Conservation (phyloP, 2,888 invertebrate genomes). For the Troides oblongomaculatus region DNA sequence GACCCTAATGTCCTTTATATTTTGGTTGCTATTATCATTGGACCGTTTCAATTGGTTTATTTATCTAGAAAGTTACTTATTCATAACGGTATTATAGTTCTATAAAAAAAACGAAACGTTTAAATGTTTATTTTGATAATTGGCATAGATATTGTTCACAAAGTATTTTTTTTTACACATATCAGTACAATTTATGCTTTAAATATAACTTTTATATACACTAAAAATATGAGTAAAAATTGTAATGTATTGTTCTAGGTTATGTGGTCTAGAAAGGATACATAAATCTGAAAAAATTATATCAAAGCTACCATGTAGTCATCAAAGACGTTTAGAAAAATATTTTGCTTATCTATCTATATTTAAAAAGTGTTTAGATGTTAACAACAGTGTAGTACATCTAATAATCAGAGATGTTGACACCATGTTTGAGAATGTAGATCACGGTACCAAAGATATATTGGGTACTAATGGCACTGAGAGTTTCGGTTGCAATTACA, state of each 20-base stretch:
- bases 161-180: too few relatives aligned
- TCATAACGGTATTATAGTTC: too few relatives aligned
- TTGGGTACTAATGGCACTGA: constrained; percentile 57
- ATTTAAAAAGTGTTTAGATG: constrained; percentile 89
- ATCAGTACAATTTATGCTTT: too few relatives aligned
- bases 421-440: constrained; percentile 90
- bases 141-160: too few relatives aligned
- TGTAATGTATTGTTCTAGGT: constrained; percentile 70
- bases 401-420: constrained; percentile 89
- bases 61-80: too few relatives aligned
- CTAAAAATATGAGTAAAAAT: too few relatives aligned
- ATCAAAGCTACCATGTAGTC: constrained; percentile 84
- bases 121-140: too few relatives aligned
- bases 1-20: constrained; percentile 42
- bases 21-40: constrained; percentile 37
- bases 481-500: constrained; percentile 66
- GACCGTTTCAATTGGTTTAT: too few relatives aligned
- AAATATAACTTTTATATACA: too few relatives aligned
- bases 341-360: constrained; percentile 88
- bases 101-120: too few relatives aligned
- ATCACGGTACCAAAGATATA: constrained; percentile 49
- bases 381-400: constrained; percentile 83
- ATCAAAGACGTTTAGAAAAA: constrained; percentile 86
- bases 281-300: constrained; percentile 88
- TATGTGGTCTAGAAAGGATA: constrained; percentile 87